A percentile compares a stretch with the other conserved stretches of the same genome.
phyloP scores from a whole-genome alignment of 2,888 invertebrate species.

The Nomada ruficornis region DNA sequence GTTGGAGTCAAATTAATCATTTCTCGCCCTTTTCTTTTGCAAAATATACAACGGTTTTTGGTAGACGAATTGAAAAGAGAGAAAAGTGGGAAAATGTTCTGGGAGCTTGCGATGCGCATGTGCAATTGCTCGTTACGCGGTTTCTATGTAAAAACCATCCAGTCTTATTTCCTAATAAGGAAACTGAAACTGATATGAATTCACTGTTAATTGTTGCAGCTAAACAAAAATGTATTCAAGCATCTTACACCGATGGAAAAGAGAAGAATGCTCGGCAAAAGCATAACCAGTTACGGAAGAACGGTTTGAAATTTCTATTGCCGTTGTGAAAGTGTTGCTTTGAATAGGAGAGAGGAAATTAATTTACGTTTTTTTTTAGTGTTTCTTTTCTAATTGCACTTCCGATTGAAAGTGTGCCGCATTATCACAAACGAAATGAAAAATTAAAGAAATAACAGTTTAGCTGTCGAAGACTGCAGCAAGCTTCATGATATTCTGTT shows the following conservation, averaged over 20 bases:
- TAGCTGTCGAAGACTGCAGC: too few species aligned
- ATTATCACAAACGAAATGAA: too few species aligned
- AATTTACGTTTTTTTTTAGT: neutral
- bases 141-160: conserved; percentile 1
- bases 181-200: conserved; percentile 27
- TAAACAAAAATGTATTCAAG: neutral
- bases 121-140: conserved; percentile 18
- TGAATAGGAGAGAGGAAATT: neutral
- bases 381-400: neutral
- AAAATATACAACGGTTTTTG: too few species aligned
- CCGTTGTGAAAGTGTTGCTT: conserved; percentile 2
- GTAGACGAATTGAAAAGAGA: too few species aligned
- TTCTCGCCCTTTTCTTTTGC: too few species aligned
- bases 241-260: neutral
- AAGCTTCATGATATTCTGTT: too few species aligned
- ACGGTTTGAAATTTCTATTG: conserved; percentile 50
- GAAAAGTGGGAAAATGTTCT: too few species aligned
- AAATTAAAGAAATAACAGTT: too few species aligned
- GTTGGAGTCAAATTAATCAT: too few species aligned
- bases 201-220: neutral
- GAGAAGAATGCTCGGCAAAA: neutral
- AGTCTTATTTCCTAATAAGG: conserved; percentile 54
- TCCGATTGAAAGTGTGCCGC: neutral
- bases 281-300: conserved; percentile 18
- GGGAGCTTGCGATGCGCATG: neutral